phyloP scores from a whole-genome alignment of 1,140 invertebrate genomes.

The Drosophila guanche region DNA sequence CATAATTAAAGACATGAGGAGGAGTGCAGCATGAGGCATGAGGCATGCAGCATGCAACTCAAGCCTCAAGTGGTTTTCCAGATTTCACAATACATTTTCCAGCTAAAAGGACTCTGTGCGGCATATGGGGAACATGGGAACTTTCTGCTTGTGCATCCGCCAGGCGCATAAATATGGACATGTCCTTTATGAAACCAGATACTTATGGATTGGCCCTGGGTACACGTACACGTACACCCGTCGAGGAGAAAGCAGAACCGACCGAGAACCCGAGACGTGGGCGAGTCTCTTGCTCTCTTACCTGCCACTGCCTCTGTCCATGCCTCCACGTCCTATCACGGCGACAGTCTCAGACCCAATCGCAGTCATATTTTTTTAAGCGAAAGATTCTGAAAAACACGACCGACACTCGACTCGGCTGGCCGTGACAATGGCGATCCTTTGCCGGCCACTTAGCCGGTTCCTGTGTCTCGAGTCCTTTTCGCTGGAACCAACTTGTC shows the following conservation, averaged over 20 bases:
- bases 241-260: conserved; percentile 50
- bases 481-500: conserved; percentile 48
- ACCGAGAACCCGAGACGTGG: conserved; percentile 60
- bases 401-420: conserved; percentile 45
- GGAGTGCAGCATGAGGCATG: too few species aligned
- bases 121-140: conserved; percentile 25
- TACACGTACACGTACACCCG: background rate
- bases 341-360: too few species aligned
- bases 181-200: conserved; percentile 77
- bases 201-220: conserved; percentile 57
- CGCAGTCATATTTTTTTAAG: background rate
- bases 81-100: conserved; percentile 24
- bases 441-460: conserved; percentile 58
- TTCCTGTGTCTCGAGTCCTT: conserved; percentile 32
- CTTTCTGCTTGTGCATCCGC: conserved; percentile 49
- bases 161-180: conserved; percentile 40
- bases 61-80: conserved; percentile 16
- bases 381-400: conserved; percentile 23
- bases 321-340: background rate
- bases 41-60: conserved; percentile 12
- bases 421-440: conserved; percentile 50
- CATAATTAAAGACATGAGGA: conserved; percentile 71
- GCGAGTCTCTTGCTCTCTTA: conserved; percentile 34
- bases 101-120: conserved; percentile 31
- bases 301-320: conserved; percentile 34